phyloP scores from a whole-genome alignment of 2,888 invertebrate genomes.

The Eilema sororculum region DNA sequence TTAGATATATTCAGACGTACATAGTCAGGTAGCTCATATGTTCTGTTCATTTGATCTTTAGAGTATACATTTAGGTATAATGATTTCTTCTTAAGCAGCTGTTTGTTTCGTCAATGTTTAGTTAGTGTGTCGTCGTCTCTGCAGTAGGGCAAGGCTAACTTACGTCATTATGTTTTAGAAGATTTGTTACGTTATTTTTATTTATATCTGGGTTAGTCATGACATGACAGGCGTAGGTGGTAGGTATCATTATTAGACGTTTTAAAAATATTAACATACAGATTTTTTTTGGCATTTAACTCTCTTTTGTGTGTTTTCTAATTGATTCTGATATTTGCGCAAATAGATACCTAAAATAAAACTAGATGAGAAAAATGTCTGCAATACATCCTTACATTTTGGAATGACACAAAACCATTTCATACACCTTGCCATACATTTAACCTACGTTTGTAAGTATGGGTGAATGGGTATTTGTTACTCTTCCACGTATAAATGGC shows the following conservation, averaged over 20 bases:
- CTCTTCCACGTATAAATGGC: no score
- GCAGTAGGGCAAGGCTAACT: slow-evolving; percentile 19
- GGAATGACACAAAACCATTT: no score
- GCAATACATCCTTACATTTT: no score
- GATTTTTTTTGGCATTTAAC: neutral
- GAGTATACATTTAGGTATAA: neutral
- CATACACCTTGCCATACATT: no score
- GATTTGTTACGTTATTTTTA: slow-evolving; percentile 9
- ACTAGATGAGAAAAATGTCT: neutral
- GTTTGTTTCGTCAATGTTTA: slow-evolving; percentile 8
- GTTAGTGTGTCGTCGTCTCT: slow-evolving; percentile 1
- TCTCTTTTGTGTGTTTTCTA: neutral
- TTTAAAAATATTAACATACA: neutral
- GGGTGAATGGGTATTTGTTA: no score
- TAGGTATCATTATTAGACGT: neutral
- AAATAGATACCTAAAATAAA: neutral
- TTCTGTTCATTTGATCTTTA: neutral
- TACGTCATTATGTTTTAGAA: slow-evolving; percentile 8
- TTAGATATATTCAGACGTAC: no score
- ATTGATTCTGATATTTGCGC: neutral
- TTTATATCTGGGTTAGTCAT: slow-evolving; percentile 10
- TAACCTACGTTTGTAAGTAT: no score
- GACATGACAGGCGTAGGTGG: neutral
- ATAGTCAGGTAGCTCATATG: neutral
- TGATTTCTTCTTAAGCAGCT: neutral